Evolutionary conservation across 1,140 invertebrate genomes (phyloP), one percentile per base, ranked within the genome.

Genomic region (Diabrotica undecimpunctata): DNA sequence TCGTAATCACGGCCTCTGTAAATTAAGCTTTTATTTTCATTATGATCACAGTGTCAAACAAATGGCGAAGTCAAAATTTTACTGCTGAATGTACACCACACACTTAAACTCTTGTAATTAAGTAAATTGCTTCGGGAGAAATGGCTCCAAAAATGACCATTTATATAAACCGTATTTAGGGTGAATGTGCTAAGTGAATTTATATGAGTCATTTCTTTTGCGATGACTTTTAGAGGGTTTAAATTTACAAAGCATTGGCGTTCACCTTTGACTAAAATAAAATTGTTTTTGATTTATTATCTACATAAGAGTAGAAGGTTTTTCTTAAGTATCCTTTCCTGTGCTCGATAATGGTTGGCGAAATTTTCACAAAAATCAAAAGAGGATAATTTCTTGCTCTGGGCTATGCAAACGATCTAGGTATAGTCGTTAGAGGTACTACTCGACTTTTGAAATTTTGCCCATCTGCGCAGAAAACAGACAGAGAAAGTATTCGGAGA

Each of bases 171-270:
- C 12, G 25, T 54, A 54, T 51, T 51, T 51, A 12, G 46, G 46
- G 46, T 51, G 46, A 51, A 51, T 35, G 53, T 54, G 53, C 53
- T 54, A 54, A 54, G 53, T 54, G 53, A 54, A 54, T 54, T 54
- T 54, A 54, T 54, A 54, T 54, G 53, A 12, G 53, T 54, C 53
- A 54, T 54, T 54, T 54, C 53, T 54, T 54, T 54, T 35, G 53
- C 12, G 53, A 54, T 35, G 53, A 54, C 12, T 54, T 54, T 54
- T 35, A 13, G 12, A 35, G 10, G 53, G 12, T n/a, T 35, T 12
- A 9, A 54, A 54, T 54, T 54, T 54, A 54, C 53, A 54, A 35
- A 54, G 9, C 12, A 35, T 54, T 2, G 41, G 8, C 41, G 41
- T 46, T 10, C 41, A n/a, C 41, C 25, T 25, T 1, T 4, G 25